These are phyloP conservation scores for Colistium nudipinnis DNA, from an alignment of 2,113 vertebrate species.

Conservation along the genomic window DNA sequence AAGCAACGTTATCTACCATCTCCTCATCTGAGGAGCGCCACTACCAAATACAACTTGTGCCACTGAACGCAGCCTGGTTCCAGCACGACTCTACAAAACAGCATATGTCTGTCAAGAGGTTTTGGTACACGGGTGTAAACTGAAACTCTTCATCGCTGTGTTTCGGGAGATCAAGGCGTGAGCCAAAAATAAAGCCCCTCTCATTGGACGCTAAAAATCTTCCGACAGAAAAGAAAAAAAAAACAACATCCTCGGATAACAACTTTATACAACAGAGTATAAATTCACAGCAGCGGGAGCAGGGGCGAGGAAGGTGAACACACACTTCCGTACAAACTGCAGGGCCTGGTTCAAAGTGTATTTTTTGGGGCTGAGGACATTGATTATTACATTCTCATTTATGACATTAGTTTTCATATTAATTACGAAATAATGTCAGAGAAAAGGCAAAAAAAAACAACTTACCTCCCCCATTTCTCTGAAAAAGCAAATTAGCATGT, in stretches of 20 bases:
- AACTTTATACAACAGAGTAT: conserved; percentile 56
- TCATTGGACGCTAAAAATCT: conserved; percentile 4
- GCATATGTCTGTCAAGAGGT: conserved; percentile 22
- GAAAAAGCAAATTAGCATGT: too few relatives aligned
- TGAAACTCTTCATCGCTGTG: conserved; percentile 3
- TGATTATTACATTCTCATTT: background rate
- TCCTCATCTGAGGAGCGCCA: conserved; percentile 51
- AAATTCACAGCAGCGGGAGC: conserved; percentile 43
- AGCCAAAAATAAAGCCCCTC: conserved; percentile 44
- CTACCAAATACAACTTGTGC: conserved; percentile 64
- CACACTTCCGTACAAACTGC: background rate
- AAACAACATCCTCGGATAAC: background rate
- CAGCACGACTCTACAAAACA: conserved; percentile 53
- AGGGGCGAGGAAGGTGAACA: conserved; percentile 6
- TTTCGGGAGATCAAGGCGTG: background rate
- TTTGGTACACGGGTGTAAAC: conserved; percentile 6
- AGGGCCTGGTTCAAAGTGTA: background rate
- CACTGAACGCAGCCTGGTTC: conserved; percentile 31
- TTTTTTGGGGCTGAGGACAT: background rate
- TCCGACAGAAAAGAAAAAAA: conserved; percentile 15
- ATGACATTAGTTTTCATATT: background rate
- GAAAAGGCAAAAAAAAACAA: background rate
- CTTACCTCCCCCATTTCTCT: background rate
- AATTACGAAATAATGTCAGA: background rate
- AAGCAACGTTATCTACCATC: conserved; percentile 66